A percentile compares a stretch with the other conserved stretches of the same genome.
These are phyloP conservation scores for Thysanoteuthis rhombus DNA, from an alignment of 2,888 invertebrate genomes.

Conservation along the genomic window DNA sequence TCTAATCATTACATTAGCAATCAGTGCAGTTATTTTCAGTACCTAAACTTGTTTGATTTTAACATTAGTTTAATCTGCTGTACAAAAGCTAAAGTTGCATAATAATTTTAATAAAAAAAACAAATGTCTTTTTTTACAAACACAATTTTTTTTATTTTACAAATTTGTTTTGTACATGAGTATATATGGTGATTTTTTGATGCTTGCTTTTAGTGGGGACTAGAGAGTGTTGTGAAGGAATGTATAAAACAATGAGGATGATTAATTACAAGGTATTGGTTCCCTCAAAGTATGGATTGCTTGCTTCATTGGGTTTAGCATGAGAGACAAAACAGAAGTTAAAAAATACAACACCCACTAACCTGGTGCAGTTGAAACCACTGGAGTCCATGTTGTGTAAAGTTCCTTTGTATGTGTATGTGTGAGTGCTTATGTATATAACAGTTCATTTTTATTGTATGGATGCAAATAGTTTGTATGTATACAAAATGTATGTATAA, in stretches of 20 bases:
- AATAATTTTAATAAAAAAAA: too few relatives aligned
- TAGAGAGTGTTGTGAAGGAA: not conserved
- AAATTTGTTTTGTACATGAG: not conserved
- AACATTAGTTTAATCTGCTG: too few relatives aligned
- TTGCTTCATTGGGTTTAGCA: not conserved
- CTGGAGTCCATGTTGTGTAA: not conserved
- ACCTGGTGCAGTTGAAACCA: not conserved
- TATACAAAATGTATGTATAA: not conserved
- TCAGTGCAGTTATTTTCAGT: too few relatives aligned
- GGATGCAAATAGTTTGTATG: not conserved
- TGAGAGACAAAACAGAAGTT: not conserved
- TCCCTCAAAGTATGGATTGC: not conserved
- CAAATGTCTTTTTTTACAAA: not conserved
- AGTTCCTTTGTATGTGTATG: not conserved
- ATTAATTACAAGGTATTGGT: not conserved
- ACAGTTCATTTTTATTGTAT: too few relatives aligned
- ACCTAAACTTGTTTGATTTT: too few relatives aligned
- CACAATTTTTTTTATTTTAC: not conserved
- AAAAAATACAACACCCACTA: not conserved
- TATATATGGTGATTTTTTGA: not conserved
- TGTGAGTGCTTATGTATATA: not conserved
- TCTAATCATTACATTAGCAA: too few relatives aligned
- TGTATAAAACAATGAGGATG: not conserved
- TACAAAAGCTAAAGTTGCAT: too few relatives aligned
- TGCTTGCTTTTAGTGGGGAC: too few relatives aligned